These are phyloP conservation scores for Tachysurus fulvidraco DNA, from an alignment of 2,113 vertebrate genomes.

Conservation along the genomic window DNA sequence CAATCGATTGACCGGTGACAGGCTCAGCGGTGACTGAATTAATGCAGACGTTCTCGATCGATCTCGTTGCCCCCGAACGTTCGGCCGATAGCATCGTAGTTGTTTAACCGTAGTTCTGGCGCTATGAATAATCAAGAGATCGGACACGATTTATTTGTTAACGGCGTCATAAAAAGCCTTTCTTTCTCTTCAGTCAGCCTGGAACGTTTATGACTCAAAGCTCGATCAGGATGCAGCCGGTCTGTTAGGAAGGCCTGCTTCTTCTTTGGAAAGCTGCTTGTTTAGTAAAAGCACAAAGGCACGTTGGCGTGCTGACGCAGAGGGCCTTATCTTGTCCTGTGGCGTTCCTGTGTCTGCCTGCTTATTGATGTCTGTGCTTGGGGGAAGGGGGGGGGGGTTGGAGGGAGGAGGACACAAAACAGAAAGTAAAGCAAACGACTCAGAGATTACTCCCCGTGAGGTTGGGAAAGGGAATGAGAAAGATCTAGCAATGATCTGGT, in stretches of 20 bases:
- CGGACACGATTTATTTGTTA: neutral
- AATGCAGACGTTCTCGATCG: constrained; percentile 8
- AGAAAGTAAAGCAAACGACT: constrained; percentile 58
- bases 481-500: neutral
- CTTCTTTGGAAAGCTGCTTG: constrained; percentile 2
- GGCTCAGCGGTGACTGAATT: constrained; percentile 13
- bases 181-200: neutral
- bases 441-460: constrained; percentile 26
- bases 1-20: constrained; percentile 40
- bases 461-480: neutral
- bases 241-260: constrained; percentile 11
- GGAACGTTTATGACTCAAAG: constrained; percentile 32
- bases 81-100: neutral
- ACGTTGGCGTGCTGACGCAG: constrained; percentile 36
- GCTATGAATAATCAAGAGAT: neutral
- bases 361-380: constrained; percentile 54
- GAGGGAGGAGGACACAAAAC: constrained; percentile 36
- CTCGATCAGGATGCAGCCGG: constrained; percentile 21
- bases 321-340: constrained; percentile 61
- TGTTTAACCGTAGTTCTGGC: neutral
- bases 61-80: neutral
- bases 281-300: constrained; percentile 27
- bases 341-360: constrained; percentile 54
- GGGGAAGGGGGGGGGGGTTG: constrained; percentile 29
- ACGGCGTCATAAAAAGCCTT: neutral